Conservation (phyloP, 2,888 invertebrate genomes). For the Metallyticus violacea region DNA sequence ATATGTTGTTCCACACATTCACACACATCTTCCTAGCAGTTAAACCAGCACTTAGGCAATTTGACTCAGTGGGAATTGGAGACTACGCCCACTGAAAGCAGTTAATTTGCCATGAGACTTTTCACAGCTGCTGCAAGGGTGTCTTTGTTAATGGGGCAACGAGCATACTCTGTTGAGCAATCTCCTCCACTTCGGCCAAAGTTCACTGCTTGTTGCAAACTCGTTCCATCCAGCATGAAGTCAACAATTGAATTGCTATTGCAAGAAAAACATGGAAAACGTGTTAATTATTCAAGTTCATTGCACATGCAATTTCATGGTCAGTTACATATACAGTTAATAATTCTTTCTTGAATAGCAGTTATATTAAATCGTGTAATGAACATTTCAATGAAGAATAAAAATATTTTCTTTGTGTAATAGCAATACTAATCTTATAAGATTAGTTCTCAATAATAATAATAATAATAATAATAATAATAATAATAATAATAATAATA, state of each 20-base stretch:
- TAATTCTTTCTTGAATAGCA: neutral
- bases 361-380: neutral
- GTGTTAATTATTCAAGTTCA: neutral
- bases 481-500: too few species aligned
- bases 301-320: neutral
- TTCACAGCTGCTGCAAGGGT: conserved; percentile 24
- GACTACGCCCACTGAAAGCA: neutral
- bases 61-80: too few species aligned
- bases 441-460: too few species aligned
- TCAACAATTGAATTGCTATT: conserved; percentile 64
- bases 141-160: conserved; percentile 63
- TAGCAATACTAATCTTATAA: too few species aligned
- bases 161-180: conserved; percentile 58
- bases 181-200: conserved; percentile 61
- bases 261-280: neutral
- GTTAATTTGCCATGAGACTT: neutral
- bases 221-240: conserved; percentile 68
- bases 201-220: conserved; percentile 66
- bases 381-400: neutral
- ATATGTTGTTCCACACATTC: too few species aligned
- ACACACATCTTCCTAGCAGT: too few species aligned
- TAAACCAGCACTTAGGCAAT: too few species aligned
- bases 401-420: too few species aligned
- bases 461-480: too few species aligned
- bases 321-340: neutral